These are phyloP conservation scores for Tapera naevia DNA, from an alignment of 2,797 vertebrate genomes.

Conservation along the genomic window DNA sequence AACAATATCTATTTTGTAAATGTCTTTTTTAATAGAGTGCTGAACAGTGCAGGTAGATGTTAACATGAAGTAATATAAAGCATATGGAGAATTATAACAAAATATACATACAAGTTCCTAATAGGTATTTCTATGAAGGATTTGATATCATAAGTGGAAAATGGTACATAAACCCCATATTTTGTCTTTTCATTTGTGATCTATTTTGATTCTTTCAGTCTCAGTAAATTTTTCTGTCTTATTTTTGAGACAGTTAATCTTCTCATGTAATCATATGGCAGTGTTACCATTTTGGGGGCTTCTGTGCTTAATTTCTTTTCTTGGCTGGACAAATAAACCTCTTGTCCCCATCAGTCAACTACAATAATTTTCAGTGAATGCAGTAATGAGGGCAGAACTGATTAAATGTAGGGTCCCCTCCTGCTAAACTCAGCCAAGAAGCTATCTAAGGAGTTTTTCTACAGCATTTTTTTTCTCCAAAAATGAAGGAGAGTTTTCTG, in stretches of 20 bases:
- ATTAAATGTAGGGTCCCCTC: slow-evolving; percentile 55
- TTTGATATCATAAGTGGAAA: background rate
- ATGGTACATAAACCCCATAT: background rate
- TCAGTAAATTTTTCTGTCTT: background rate
- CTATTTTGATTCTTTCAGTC: background rate
- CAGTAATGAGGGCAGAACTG: slow-evolving; percentile 62
- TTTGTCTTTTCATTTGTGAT: background rate
- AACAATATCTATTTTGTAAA: slow-evolving; percentile 64
- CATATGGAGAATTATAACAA: slow-evolving; percentile 24
- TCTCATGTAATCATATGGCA: background rate
- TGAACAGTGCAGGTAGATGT: background rate
- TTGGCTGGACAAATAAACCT: slow-evolving; percentile 56
- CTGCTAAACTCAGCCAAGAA: slow-evolving; percentile 41
- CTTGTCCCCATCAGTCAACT: slow-evolving; percentile 62
- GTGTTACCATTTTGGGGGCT: background rate
- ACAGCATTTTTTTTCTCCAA: background rate
- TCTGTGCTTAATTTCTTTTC: slow-evolving; percentile 52
- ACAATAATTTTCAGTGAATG: slow-evolving; percentile 56
- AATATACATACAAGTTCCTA: background rate
- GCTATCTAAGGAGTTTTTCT: background rate
- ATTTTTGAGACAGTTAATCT: slow-evolving; percentile 30
- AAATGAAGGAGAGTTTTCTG: background rate
- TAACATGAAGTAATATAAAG: slow-evolving; percentile 37
- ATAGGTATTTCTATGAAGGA: background rate
- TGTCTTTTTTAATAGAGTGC: slow-evolving; percentile 40